phyloP scores from a whole-genome alignment of 2,888 invertebrate genomes.

The Eulithis prunata region DNA sequence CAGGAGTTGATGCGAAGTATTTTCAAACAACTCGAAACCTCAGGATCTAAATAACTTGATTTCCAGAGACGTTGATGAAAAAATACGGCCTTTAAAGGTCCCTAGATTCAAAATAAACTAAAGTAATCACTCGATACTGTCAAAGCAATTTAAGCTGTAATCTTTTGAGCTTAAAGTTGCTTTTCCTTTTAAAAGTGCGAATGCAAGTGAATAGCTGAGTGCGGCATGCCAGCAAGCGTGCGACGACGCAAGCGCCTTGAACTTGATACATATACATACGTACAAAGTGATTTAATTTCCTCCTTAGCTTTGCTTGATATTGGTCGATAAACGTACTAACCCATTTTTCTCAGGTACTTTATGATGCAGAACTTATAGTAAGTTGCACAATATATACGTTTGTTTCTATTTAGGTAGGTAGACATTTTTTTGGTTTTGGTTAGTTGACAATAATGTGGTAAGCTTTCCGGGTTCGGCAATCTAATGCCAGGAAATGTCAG shows the following conservation, averaged over 20 bases:
- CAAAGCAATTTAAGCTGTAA: slow-evolving; percentile 53
- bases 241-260: slow-evolving; percentile 45
- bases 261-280: slow-evolving; percentile 54
- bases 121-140: slow-evolving; percentile 38
- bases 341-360: not conserved
- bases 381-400: not conserved
- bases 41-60: slow-evolving; percentile 61
- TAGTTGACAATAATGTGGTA: slow-evolving; percentile 5
- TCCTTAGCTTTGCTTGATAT: slow-evolving; percentile 22
- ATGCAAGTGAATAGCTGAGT: slow-evolving; percentile 47
- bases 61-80: slow-evolving; percentile 61
- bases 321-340: slow-evolving; percentile 14
- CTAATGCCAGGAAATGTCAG: slow-evolving; percentile 73
- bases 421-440: not conserved
- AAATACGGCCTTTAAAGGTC: slow-evolving; percentile 68
- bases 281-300: slow-evolving; percentile 45
- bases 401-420: not conserved
- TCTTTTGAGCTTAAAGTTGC: slow-evolving; percentile 26
- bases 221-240: slow-evolving; percentile 51
- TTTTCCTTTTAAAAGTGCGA: slow-evolving; percentile 37
- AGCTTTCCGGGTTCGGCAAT: slow-evolving; percentile 77
- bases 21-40: slow-evolving; percentile 52
- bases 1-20: slow-evolving; percentile 49
- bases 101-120: slow-evolving; percentile 60
- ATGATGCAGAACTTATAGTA: not conserved